These are phyloP conservation scores for Ichneumon xanthorius DNA, from an alignment of 2,888 invertebrate genomes.

Conservation along the genomic window DNA sequence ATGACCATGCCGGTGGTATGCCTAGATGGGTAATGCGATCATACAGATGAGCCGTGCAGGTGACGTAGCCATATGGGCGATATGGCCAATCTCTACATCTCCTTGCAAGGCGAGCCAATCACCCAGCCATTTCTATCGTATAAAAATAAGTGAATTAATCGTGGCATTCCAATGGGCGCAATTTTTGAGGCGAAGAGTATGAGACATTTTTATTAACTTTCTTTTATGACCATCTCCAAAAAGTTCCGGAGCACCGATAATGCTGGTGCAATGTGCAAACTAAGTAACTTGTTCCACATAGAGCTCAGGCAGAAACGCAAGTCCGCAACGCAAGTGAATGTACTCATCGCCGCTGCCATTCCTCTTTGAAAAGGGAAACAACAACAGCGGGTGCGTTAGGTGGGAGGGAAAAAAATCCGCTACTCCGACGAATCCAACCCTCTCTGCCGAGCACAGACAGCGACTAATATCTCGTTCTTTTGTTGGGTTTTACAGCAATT, in stretches of 20 bases:
- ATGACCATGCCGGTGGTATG: no score
- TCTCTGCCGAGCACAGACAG: conserved; percentile 60
- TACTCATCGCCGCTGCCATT: background rate
- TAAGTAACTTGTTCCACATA: background rate
- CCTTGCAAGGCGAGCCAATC: no score
- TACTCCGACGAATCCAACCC: conserved; percentile 35
- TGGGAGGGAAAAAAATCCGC: conserved; percentile 4
- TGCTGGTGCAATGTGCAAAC: background rate
- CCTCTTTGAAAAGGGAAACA: conserved; percentile 35
- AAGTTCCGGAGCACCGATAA: background rate
- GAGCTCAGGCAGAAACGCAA: background rate
- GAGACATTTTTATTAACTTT: background rate
- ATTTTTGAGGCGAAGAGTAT: no score
- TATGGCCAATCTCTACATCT: no score
- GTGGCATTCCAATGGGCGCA: no score
- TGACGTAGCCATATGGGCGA: no score
- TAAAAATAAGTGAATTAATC: no score
- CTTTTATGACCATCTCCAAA: background rate
- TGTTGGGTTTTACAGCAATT: conserved; percentile 83
- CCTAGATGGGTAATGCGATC: no score
- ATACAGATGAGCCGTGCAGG: no score
- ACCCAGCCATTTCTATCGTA: no score
- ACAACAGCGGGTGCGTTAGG: conserved; percentile 48
- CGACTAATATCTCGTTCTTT: conserved; percentile 83
- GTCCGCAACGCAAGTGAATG: background rate